A percentile compares a stretch with the other conserved stretches of the same genome.
Evolutionary conservation across 2,113 vertebrate species (phyloP).

Genomic region (Lagopus muta): DNA sequence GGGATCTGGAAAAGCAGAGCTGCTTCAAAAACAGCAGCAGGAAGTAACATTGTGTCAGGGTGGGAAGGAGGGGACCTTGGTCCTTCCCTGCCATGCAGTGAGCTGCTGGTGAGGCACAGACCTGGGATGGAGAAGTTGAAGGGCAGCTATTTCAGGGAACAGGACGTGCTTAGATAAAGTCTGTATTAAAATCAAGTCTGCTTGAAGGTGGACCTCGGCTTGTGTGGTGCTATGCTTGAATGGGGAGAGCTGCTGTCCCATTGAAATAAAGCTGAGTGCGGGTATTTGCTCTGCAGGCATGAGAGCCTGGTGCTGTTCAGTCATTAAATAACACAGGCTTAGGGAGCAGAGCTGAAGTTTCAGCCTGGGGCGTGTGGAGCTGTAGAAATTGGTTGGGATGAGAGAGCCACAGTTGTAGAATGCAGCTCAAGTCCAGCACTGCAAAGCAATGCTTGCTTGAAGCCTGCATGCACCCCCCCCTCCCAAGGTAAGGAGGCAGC

Average conservation of each 20-base stretch:
- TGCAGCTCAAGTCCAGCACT: neutral
- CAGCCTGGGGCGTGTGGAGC: accelerated
- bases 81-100: neutral
- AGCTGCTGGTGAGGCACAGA: neutral
- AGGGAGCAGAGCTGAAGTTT: neutral
- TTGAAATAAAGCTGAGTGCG: neutral
- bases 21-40: neutral
- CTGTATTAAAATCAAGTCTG: neutral
- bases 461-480: neutral
- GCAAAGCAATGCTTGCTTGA: neutral
- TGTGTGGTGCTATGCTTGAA: neutral
- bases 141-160: neutral
- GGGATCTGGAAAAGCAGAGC: neutral
- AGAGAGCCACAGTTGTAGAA: neutral
- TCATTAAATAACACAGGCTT: neutral
- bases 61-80: neutral
- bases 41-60: neutral
- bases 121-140: neutral
- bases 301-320: neutral
- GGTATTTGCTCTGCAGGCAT: neutral
- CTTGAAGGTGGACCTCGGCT: neutral
- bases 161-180: neutral
- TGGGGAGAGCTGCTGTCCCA: neutral
- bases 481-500: neutral
- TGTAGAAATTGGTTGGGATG: neutral